These are phyloP conservation scores for Dryobota labecula DNA, from an alignment of 2,888 invertebrate species.

Conservation along the genomic window DNA sequence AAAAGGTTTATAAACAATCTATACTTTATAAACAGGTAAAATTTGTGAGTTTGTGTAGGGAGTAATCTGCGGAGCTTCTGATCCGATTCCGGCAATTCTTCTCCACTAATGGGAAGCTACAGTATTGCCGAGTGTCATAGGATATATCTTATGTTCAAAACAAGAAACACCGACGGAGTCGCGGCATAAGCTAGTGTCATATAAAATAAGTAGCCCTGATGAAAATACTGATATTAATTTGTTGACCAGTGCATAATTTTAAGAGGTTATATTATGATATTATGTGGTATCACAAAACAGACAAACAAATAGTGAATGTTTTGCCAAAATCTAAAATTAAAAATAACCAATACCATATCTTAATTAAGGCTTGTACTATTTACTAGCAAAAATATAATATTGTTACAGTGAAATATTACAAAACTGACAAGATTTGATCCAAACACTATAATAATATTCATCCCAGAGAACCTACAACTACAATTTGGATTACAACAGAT, in stretches of 20 bases:
- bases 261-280: background rate
- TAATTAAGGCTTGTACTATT: too few relatives aligned
- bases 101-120: too few relatives aligned
- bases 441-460: background rate
- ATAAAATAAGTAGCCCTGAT: background rate
- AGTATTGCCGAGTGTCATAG: too few relatives aligned
- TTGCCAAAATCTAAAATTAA: background rate
- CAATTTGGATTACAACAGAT: background rate
- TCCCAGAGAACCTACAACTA: background rate
- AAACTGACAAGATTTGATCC: background rate
- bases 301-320: background rate
- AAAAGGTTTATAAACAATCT: too few relatives aligned
- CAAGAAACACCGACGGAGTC: too few relatives aligned
- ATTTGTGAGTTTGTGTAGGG: too few relatives aligned
- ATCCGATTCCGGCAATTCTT: too few relatives aligned
- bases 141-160: too few relatives aligned
- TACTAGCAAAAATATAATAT: background rate
- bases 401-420: background rate
- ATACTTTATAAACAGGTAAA: too few relatives aligned
- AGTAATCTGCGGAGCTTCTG: too few relatives aligned
- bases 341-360: background rate
- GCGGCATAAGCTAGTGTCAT: background rate
- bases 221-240: background rate
- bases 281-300: background rate
- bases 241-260: background rate